Base-by-base conservation (phyloP, 23 tunicate species). In the Ciona savignyi region DNA sequence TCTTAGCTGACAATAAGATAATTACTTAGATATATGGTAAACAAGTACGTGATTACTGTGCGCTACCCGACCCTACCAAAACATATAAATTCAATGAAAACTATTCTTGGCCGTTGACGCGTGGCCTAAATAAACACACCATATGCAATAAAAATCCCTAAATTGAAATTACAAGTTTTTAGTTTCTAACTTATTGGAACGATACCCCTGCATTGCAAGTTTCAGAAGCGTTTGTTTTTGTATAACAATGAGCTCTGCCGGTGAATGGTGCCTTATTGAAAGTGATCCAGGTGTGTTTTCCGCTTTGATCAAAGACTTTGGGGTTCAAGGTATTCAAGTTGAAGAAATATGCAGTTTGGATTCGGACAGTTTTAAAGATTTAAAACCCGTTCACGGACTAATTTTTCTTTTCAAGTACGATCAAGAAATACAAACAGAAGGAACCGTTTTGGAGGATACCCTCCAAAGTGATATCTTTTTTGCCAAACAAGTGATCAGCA, bases 251-350 rank as follows among this genome's bases (percentile, higher is more conserved):
- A 73, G 27, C 24, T 60, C 82, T 23, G 83, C 91, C 6, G 99
- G 99, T 21, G 99, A 88, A 49, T 95, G 99, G 99, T 95, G 99
- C 67, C 72, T 95, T 25, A 83, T 95, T 51, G 99, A 95, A 75
- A 87, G 96, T 66, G 99, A 95, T 77, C 99, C 99, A 48, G 99
- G 99, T 1, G 99, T 95, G 15, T 95, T 95, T 66, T 83, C 99
- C 26, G 89, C 80, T 28, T 74, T 95, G 65, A 95, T 95, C 6
- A 76, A 94, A 78, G 86, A 88, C 60, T 95, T 95, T 79, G 99
- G 99, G 3, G 95, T 90, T 22, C 42, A 75, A 70, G 99, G 99
- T 23, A 75, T 90, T 25, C 99, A 95, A 67, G 99, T 95, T 1
- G 99, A 95, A 72, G 99, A 95, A 68, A 48, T 95, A 30, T 88